These are phyloP conservation scores for Agonopterix arenella DNA, from an alignment of 2,888 invertebrate genomes.

Conservation along the genomic window DNA sequence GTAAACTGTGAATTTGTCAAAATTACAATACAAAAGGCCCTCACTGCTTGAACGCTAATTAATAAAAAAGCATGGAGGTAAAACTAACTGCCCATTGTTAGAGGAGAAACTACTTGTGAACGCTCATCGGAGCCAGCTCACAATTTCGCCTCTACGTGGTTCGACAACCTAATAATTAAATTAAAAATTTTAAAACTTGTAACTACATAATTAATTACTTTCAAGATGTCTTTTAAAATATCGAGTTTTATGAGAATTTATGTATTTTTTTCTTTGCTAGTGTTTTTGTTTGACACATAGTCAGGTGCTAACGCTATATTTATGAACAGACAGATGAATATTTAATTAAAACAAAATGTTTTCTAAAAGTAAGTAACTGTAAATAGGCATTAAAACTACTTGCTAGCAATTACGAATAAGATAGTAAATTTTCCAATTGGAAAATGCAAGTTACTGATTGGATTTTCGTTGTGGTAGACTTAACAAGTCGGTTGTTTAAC, in stretches of 20 bases:
- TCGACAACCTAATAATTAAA: slow-evolving; percentile 17
- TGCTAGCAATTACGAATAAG: too few relatives aligned
- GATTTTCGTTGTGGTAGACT: too few relatives aligned
- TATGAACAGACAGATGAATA: too few relatives aligned
- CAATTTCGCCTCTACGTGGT: slow-evolving; percentile 9
- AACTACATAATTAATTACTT: slow-evolving; percentile 9
- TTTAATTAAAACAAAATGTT: too few relatives aligned
- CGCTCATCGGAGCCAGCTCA: slow-evolving; percentile 1
- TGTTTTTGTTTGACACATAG: background rate
- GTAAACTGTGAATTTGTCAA: slow-evolving; percentile 60
- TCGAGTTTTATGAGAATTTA: slow-evolving; percentile 3
- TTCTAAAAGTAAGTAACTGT: too few relatives aligned
- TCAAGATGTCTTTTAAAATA: background rate
- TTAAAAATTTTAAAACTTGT: slow-evolving; percentile 10
- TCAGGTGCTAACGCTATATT: too few relatives aligned
- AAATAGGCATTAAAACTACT: too few relatives aligned
- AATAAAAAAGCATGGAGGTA: slow-evolving; percentile 55
- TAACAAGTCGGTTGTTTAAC: too few relatives aligned
- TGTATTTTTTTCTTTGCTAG: background rate
- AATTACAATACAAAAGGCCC: slow-evolving; percentile 68
- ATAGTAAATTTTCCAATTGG: too few relatives aligned
- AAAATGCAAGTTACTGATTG: too few relatives aligned
- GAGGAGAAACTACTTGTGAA: slow-evolving; percentile 4
- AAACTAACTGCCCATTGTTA: slow-evolving; percentile 67
- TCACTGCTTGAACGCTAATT: slow-evolving; percentile 46